phyloP scores from a whole-genome alignment of 2,888 invertebrate species.

The Phyto melanocephala region DNA sequence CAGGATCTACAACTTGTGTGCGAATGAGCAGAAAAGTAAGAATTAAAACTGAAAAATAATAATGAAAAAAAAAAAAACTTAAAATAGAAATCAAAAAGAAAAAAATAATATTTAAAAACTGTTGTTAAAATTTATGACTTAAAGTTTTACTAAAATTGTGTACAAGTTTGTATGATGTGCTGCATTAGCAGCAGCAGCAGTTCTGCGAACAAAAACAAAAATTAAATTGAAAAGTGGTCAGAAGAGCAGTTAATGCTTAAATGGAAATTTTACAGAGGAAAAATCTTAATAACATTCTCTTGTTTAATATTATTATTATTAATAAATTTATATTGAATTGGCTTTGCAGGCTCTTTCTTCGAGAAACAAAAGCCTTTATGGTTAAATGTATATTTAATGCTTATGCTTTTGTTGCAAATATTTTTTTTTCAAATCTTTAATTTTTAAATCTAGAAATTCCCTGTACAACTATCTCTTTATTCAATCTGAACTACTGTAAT shows the following conservation, averaged over 20 bases:
- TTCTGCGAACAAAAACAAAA: neutral
- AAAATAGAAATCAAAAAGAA: neutral
- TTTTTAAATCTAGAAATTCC: too few relatives aligned
- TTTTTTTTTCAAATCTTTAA: too few relatives aligned
- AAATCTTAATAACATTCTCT: neutral
- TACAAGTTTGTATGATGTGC: neutral
- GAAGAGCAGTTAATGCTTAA: neutral
- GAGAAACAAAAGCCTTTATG: neutral
- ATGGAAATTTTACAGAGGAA: neutral
- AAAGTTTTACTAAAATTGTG: slow-evolving; percentile 26
- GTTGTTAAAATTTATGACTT: slow-evolving; percentile 59
- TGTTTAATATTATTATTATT: too few relatives aligned
- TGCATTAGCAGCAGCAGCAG: neutral
- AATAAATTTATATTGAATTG: neutral
- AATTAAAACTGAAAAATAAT: slow-evolving; percentile 35
- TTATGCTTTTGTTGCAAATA: too few relatives aligned
- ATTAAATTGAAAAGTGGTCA: slow-evolving; percentile 25
- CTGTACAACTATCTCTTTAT: too few relatives aligned
- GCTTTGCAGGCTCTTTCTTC: neutral
- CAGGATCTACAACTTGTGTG: slow-evolving; percentile 2
- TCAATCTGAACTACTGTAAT: slow-evolving; percentile 13
- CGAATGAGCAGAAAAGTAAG: neutral
- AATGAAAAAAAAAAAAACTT: neutral
- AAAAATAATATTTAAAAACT: slow-evolving; percentile 53
- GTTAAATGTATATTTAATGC: too few relatives aligned